Evolutionary conservation across 2,797 vertebrate genomes (phyloP).

Genomic region (Cyprinella venusta): DNA sequence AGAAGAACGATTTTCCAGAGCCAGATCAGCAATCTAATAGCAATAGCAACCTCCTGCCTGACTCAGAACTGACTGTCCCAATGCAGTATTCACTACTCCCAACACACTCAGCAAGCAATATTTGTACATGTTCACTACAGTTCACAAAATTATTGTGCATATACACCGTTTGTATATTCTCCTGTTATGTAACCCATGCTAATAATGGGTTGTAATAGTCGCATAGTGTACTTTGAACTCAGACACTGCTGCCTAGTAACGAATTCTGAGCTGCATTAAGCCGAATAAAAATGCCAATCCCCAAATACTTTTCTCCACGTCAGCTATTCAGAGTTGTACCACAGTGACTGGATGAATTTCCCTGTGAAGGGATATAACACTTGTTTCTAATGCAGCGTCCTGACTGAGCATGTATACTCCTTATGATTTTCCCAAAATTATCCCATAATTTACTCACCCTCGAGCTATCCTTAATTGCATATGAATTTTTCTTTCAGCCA

Average conservation of each 20-base stretch:
- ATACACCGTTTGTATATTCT: neutral
- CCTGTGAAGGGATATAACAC: neutral
- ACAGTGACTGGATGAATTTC: neutral
- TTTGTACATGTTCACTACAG: neutral
- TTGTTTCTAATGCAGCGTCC: neutral
- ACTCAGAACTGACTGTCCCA: neutral
- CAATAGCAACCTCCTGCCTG: slow-evolving; percentile 27
- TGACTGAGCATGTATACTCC: neutral
- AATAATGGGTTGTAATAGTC: slow-evolving; percentile 10
- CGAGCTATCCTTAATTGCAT: too few relatives aligned
- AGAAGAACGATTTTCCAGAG: slow-evolving; percentile 36
- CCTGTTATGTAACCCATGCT: neutral
- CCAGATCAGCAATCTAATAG: neutral
- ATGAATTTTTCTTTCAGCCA: too few relatives aligned
- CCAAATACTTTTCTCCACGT: neutral
- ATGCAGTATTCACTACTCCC: neutral
- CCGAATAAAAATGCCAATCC: neutral
- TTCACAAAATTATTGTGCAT: neutral
- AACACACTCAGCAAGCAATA: neutral
- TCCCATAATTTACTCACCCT: too few relatives aligned
- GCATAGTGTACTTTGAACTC: slow-evolving; percentile 14
- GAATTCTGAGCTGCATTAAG: slow-evolving; percentile 17
- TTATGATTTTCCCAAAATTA: neutral
- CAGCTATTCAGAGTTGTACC: neutral
- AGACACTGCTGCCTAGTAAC: slow-evolving; percentile 11